Conservation (phyloP, 2,797 vertebrate genomes). For the Falco cherrug region DNA sequence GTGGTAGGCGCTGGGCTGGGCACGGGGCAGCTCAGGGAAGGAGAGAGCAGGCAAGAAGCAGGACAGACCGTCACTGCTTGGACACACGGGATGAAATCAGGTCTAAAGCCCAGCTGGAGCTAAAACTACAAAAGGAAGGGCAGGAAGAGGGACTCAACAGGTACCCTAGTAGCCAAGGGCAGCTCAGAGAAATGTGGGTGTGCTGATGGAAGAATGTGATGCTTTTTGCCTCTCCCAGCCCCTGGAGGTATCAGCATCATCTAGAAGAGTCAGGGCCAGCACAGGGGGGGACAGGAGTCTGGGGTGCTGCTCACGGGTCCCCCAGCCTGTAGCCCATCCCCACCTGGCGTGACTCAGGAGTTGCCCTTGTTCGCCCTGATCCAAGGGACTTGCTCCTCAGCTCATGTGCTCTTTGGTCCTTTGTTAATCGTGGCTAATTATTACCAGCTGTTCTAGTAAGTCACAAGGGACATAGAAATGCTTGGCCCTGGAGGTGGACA, state of each 20-base stretch:
- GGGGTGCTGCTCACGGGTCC: background rate
- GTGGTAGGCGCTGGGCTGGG: background rate
- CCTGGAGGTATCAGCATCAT: too few relatives aligned
- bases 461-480: background rate
- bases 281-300: background rate
- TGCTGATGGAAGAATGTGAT: rapidly evolving
- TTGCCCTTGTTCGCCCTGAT: rapidly evolving
- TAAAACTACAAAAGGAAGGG: background rate
- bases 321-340: background rate
- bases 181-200: background rate
- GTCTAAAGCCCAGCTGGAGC: background rate
- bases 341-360: rapidly evolving
- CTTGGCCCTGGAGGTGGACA: background rate
- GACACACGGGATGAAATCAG: rapidly evolving
- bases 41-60: background rate
- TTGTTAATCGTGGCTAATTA: conserved; percentile 16
- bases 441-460: conserved; percentile 1
- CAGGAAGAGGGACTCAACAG: background rate
- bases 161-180: background rate
- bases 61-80: background rate
- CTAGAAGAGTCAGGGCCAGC: background rate
- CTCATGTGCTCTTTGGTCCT: background rate
- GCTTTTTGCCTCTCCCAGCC: background rate
- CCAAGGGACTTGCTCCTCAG: rapidly evolving
- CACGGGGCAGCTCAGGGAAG: rapidly evolving